phyloP scores from a whole-genome alignment of 2,113 vertebrate genomes.

The Dasyprocta punctata region DNA sequence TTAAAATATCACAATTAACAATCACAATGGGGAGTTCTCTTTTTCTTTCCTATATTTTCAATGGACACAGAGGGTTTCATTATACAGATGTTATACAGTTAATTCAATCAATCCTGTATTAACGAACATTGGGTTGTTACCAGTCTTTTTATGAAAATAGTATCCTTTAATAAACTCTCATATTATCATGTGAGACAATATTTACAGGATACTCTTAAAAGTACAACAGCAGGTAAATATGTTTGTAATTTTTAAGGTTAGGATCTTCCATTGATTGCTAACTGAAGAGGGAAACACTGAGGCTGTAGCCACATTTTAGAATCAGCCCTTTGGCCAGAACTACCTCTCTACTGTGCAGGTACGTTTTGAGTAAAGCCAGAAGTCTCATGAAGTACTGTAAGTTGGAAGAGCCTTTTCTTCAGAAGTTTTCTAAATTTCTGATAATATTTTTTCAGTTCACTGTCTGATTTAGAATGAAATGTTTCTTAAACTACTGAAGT shows the following conservation, averaged over 20 bases:
- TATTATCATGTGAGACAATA: not conserved
- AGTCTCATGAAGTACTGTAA: not conserved
- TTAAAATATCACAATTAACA: not conserved
- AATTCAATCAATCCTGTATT: not conserved
- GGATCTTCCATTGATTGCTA: not conserved
- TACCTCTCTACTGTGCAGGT: no score
- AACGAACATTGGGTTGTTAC: not conserved
- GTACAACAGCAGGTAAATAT: not conserved
- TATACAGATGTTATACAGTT: not conserved
- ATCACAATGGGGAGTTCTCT: not conserved
- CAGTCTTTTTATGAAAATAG: not conserved
- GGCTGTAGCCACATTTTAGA: not conserved
- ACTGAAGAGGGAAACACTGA: not conserved
- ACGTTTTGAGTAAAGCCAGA: not conserved
- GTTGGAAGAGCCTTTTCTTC: not conserved
- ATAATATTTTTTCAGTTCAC: not conserved
- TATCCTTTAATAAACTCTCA: not conserved
- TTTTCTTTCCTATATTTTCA: not conserved
- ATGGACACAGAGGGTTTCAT: not conserved
- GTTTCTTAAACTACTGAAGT: not conserved
- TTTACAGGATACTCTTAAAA: not conserved
- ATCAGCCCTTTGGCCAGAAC: not conserved
- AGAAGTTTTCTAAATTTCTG: not conserved
- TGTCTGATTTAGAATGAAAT: slow-evolving; percentile 22
- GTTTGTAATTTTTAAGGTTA: not conserved